Evolutionary conservation across 2,888 invertebrate species (phyloP).

Genomic region (Carabus problematicus): DNA sequence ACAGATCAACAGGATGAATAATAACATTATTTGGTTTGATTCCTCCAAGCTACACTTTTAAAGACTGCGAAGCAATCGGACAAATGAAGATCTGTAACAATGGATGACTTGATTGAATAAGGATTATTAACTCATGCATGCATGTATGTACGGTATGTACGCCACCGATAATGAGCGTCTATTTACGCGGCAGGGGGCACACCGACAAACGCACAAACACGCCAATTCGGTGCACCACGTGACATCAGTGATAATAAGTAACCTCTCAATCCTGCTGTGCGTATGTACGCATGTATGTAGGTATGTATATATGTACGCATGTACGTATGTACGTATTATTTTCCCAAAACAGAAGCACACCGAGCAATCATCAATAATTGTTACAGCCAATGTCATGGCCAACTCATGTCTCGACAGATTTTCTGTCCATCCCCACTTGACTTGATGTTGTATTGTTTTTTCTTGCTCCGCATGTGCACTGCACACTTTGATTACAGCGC

Average conservation of each 20-base stretch:
- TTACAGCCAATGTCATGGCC: too few relatives aligned
- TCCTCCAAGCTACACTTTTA: too few relatives aligned
- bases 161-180: constrained; percentile 7
- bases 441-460: too few relatives aligned
- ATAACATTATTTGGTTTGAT: too few relatives aligned
- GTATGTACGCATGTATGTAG: constrained; percentile 6
- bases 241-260: constrained; percentile 1
- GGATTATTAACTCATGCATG: constrained; percentile 3
- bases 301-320: neutral
- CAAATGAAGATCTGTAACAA: constrained; percentile 15
- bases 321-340: neutral
- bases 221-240: constrained; percentile 13
- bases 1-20: too few relatives aligned
- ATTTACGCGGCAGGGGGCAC: constrained; percentile 10
- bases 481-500: constrained; percentile 38
- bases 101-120: constrained; percentile 15
- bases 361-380: too few relatives aligned
- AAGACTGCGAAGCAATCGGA: too few relatives aligned
- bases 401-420: too few relatives aligned
- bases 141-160: neutral
- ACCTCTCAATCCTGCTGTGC: neutral
- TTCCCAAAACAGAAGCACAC: too few relatives aligned
- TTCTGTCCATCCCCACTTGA: too few relatives aligned
- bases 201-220: neutral
- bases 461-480: too few relatives aligned